Evolutionary conservation across 2,113 vertebrate species (phyloP).

Genomic region (Lagopus muta): DNA sequence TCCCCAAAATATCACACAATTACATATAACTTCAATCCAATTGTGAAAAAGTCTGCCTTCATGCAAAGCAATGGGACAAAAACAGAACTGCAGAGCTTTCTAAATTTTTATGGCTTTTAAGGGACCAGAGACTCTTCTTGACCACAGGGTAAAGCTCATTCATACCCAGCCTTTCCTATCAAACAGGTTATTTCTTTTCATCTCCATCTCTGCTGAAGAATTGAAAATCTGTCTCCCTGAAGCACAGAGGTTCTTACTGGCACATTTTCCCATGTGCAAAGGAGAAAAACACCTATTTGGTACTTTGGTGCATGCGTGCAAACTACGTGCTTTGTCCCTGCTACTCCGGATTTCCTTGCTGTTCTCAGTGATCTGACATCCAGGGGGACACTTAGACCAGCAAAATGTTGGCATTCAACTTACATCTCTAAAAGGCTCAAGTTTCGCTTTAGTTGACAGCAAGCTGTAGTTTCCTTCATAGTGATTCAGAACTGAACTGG

Average conservation of each 20-base stretch:
- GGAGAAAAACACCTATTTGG: neutral
- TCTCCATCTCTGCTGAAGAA: neutral
- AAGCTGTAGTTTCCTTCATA: neutral
- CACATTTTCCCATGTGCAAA: neutral
- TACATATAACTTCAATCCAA: neutral
- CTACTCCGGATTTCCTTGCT: neutral
- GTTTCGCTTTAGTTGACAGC: neutral
- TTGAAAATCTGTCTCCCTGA: neutral
- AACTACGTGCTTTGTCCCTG: neutral
- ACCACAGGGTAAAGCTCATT: neutral
- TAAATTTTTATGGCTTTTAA: neutral
- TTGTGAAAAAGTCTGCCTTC: neutral
- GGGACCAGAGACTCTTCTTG: neutral
- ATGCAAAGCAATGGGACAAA: neutral
- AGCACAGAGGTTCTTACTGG: neutral
- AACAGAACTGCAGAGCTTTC: neutral
- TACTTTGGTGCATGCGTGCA: neutral
- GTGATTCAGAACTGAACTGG: neutral
- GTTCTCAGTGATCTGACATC: neutral
- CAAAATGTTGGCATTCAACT: neutral
- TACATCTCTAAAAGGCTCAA: neutral
- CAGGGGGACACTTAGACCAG: neutral
- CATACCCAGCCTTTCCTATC: neutral
- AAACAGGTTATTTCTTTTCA: neutral
- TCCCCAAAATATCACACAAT: neutral